Evolutionary conservation across 2,113 vertebrate genomes (phyloP), one percentile per base, ranked within the genome.

Genomic region (Channa maculata): DNA sequence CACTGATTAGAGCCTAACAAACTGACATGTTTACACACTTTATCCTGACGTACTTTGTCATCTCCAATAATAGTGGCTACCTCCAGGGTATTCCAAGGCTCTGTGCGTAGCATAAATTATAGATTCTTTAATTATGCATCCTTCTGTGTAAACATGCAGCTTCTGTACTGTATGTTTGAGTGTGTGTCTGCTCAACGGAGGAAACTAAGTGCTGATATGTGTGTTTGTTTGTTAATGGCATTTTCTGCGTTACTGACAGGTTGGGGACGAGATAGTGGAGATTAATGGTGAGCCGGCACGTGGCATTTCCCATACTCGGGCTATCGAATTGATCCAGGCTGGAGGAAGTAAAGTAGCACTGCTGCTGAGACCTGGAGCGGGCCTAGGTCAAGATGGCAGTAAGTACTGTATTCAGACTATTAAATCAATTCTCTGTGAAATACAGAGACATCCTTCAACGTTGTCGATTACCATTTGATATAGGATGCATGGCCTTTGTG

Each of bases 201-300:
- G 58, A 9, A 9, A 53, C 50, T 43, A n/a, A 44, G 33, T 37
- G 52, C 34, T 15, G 50, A 33, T 37, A 43, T 8, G 15, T 70
- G 44, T 52, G 38, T 58, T 43, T 70, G 54, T 78, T 15, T 61
- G 14, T 36, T 68, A 52, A 65, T 38, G 70, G 15, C 5, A 5
- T 67, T 61, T 72, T 66, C 7, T 77, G 46, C 45, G 3, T 39
- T 77, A 8, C 54, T 75, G 53, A 65, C 91, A 99, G 98, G 98
- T 99, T 43, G 98, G 98, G 52, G 98, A 99, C 93, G 98, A 99
- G 88, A 99, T 99, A 15, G 98, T 99, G 76, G 98, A 99, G 91
- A 99, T 99, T 75, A 99, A 99, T 3, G 96, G 97, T 33, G 98
- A 99, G 60, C 96, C 97, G 8, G 98, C 98, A 1, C 97, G 98